A percentile compares a stretch with the other conserved stretches of the same genome.
Conservation (phyloP, 1,140 invertebrate species). For the Physella acuta region DNA sequence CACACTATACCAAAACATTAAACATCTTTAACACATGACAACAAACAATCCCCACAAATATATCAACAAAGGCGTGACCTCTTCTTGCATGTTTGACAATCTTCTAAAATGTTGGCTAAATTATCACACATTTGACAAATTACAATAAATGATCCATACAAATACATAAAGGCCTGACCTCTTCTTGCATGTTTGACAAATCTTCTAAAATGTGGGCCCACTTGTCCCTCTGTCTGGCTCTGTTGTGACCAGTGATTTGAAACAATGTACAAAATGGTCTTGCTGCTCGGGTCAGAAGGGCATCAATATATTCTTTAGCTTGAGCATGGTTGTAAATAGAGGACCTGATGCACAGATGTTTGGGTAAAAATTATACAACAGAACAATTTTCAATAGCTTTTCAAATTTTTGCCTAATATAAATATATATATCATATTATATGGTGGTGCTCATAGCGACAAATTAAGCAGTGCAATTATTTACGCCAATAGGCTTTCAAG, state of each 20-base stretch:
- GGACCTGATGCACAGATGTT: slow-evolving; percentile 47
- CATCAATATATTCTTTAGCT: slow-evolving; percentile 84
- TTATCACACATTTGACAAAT: slow-evolving; percentile 68
- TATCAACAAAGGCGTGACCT: slow-evolving; percentile 67
- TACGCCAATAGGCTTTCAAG: no score
- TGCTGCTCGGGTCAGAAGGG: slow-evolving; percentile 84
- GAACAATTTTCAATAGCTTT: no score
- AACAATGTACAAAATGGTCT: slow-evolving; percentile 82
- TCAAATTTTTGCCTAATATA: no score
- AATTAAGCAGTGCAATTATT: no score
- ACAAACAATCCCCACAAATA: not conserved
- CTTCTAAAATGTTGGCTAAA: slow-evolving; percentile 83
- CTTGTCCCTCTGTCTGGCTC: slow-evolving; percentile 91
- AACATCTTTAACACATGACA: not conserved
- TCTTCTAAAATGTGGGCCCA: slow-evolving; percentile 86
- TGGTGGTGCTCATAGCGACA: no score
- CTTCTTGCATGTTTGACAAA: slow-evolving; percentile 88
- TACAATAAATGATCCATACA: not conserved
- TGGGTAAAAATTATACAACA: no score
- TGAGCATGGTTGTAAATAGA: slow-evolving; percentile 59
- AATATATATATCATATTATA: no score
- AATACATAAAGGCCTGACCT: slow-evolving; percentile 65
- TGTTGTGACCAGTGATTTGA: slow-evolving; percentile 91
- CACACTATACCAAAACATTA: no score
- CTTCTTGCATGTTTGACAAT: slow-evolving; percentile 89